phyloP scores from a whole-genome alignment of 30 jellyfish, hydroid and myxozoan genomes.

The Calvadosia cruxmelitensis region DNA sequence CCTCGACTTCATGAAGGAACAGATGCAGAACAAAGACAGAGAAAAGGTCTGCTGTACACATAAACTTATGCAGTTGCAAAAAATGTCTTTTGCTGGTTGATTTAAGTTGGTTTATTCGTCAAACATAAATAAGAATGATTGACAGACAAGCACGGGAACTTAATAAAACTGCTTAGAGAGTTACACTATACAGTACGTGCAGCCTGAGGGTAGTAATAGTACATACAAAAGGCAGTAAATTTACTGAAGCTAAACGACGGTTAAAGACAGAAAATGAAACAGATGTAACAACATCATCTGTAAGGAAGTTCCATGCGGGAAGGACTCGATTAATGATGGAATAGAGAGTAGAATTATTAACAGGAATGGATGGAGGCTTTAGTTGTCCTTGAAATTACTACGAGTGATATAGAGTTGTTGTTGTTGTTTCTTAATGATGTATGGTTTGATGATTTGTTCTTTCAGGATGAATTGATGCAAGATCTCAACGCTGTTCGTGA shows the following conservation, averaged over 20 bases:
- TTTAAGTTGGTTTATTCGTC: neutral
- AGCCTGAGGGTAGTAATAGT: neutral
- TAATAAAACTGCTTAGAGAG: too few relatives aligned
- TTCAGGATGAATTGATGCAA: slow-evolving; percentile 63
- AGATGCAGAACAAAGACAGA: slow-evolving; percentile 42
- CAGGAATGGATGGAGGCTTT: neutral
- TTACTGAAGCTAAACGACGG: neutral
- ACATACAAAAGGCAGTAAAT: neutral
- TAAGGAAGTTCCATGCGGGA: too few relatives aligned
- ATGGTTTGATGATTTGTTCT: too few relatives aligned
- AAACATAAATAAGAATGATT: too few relatives aligned
- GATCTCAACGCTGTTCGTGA: slow-evolving; percentile 85
- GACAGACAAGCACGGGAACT: too few relatives aligned
- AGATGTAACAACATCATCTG: too few relatives aligned
- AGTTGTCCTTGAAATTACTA: neutral
- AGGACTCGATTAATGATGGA: too few relatives aligned
- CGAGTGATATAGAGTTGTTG: neutral
- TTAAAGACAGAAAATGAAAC: too few relatives aligned
- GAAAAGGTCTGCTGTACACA: slow-evolving; percentile 54
- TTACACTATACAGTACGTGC: too few relatives aligned
- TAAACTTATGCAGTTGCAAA: neutral
- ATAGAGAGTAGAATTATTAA: too few relatives aligned
- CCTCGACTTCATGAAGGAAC: slow-evolving; percentile 61
- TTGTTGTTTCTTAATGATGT: too few relatives aligned
- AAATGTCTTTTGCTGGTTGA: neutral